Evolutionary conservation across 2,113 vertebrate species (phyloP).

Genomic region (Candoia aspera): DNA sequence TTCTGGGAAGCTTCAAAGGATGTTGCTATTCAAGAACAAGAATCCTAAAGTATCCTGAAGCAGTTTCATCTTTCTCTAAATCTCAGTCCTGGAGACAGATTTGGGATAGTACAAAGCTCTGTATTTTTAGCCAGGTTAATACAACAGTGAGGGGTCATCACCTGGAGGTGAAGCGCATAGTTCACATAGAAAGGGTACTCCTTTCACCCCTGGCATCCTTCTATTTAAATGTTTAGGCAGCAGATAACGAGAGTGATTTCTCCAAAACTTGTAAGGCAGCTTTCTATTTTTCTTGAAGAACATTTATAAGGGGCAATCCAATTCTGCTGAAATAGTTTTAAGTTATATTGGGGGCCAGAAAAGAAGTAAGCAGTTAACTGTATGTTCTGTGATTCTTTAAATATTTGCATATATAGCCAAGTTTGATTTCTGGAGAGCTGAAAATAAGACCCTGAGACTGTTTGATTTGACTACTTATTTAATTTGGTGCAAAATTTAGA

Average conservation of each 20-base stretch:
- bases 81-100: neutral
- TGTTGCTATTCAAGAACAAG: neutral
- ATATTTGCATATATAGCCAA: neutral
- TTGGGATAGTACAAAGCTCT: neutral
- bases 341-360: neutral
- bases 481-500: neutral
- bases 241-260: neutral
- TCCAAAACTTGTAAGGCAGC: neutral
- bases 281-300: neutral
- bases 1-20: too few species aligned
- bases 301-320: neutral
- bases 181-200: neutral
- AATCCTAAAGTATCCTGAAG: neutral
- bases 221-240: neutral
- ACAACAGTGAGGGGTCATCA: neutral
- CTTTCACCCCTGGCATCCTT: neutral
- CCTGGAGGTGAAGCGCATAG: neutral
- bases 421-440: neutral
- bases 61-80: neutral
- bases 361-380: neutral
- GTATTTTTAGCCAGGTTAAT: neutral
- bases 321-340: neutral
- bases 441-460: neutral
- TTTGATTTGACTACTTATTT: neutral
- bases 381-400: neutral